Conservation (phyloP, 2,888 invertebrate genomes). For the Steinernema hermaphroditum region DNA sequence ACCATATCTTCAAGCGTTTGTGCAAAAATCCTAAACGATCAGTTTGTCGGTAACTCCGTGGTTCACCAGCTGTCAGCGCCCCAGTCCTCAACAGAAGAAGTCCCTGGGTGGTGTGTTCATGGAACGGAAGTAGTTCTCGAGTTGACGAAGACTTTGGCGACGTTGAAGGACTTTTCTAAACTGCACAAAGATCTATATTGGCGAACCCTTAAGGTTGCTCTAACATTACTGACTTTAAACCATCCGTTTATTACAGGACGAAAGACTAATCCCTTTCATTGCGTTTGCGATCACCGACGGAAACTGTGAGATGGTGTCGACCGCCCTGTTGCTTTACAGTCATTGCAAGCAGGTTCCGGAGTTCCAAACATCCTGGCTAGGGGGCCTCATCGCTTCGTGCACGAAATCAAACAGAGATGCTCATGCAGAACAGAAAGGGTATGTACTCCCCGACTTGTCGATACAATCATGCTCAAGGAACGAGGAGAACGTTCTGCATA, state of each 20-base stretch:
- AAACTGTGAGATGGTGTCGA: conserved; percentile 65
- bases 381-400: background rate
- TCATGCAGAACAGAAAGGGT: background rate
- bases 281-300: conserved; percentile 67
- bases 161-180: conserved; percentile 61
- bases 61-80: conserved; percentile 46
- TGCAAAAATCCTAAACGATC: conserved; percentile 55
- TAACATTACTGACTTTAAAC: no score
- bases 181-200: conserved; percentile 65
- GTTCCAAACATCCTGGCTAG: conserved; percentile 52
- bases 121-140: conserved; percentile 60
- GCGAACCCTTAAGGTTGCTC: conserved; percentile 65
- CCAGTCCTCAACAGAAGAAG: conserved; percentile 37
- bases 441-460: no score
- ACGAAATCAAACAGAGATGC: background rate
- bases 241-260: no score
- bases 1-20: conserved; percentile 52
- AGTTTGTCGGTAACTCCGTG: conserved; percentile 55
- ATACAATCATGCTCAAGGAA: no score
- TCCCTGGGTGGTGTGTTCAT: conserved; percentile 54
- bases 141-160: conserved; percentile 52
- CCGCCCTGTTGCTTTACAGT: conserved; percentile 65
- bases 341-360: conserved; percentile 66
- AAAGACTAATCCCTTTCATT: conserved; percentile 67
- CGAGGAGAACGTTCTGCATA: no score